Conservation (phyloP, 2,888 invertebrate genomes). For the Imbricaverruca yamaguchii region DNA sequence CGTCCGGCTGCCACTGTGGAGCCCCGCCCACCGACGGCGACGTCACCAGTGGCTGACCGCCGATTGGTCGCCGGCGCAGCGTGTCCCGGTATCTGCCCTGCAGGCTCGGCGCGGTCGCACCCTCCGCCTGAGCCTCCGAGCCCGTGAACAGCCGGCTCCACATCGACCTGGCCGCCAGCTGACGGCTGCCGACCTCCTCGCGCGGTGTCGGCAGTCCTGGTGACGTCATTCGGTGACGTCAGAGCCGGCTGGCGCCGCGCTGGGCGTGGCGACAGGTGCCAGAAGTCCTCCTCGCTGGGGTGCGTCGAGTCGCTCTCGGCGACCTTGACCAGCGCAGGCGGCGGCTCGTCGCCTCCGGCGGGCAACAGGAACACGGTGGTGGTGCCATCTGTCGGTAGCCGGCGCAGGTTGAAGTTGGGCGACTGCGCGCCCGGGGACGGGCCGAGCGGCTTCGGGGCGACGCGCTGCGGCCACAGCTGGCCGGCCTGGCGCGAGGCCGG, state of each 20-base stretch:
- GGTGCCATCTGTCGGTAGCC: not conserved
- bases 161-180: not conserved
- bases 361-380: not conserved
- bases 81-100: not conserved
- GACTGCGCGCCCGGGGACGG: not conserved
- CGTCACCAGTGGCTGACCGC: not conserved
- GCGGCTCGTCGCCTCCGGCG: too few relatives aligned
- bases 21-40: not conserved
- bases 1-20: too few relatives aligned
- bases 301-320: not conserved
- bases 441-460: not conserved
- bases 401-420: not conserved
- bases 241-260: not conserved
- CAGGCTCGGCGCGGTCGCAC: not conserved
- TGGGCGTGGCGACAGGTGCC: not conserved
- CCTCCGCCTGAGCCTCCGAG: not conserved
- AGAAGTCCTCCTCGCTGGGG: constrained; percentile 11
- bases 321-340: not conserved
- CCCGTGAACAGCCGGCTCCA: not conserved
- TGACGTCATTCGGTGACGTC: not conserved
- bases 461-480: too few relatives aligned
- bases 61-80: not conserved
- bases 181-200: not conserved
- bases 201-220: not conserved
- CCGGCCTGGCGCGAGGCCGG: not conserved